Conservation (phyloP, 1,140 invertebrate genomes). For the Drosophila mayri region DNA sequence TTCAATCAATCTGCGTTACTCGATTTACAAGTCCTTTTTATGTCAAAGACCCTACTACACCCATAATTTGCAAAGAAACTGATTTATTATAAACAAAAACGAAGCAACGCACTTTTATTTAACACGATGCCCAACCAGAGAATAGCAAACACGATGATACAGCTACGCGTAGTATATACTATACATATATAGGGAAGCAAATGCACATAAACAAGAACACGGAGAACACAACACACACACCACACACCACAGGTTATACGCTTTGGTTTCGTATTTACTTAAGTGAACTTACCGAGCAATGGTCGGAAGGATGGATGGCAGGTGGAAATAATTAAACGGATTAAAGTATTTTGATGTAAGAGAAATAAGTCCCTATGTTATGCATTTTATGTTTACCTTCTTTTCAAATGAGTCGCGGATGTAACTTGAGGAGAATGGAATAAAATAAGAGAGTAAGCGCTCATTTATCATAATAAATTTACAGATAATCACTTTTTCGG, state of each 20-base stretch:
- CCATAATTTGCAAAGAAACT: neutral
- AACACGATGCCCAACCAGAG: neutral
- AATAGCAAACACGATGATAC: conserved; percentile 18
- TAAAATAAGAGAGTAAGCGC: conserved; percentile 42
- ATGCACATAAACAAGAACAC: conserved; percentile 29
- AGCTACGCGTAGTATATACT: conserved; percentile 9
- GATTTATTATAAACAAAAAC: conserved; percentile 15
- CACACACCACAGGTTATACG: conserved; percentile 36
- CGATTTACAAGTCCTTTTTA: conserved; percentile 21
- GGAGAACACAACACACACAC: neutral
- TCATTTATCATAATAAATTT: conserved; percentile 50
- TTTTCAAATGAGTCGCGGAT: conserved; percentile 43
- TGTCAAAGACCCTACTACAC: no score
- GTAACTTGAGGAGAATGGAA: conserved; percentile 47
- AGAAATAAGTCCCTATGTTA: conserved; percentile 52
- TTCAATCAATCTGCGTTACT: conserved; percentile 35
- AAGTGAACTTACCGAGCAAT: conserved; percentile 27
- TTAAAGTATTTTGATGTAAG: conserved; percentile 58
- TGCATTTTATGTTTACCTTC: conserved; percentile 55
- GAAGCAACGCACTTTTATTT: conserved; percentile 21
- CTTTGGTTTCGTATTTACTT: conserved; percentile 52
- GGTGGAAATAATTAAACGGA: conserved; percentile 38
- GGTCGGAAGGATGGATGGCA: no score
- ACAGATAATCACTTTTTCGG: conserved; percentile 5
- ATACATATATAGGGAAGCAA: conserved; percentile 12